A percentile compares a stretch with the other conserved stretches of the same genome.
phyloP scores from a whole-genome alignment of 2,888 invertebrate species.

The Yponomeuta plumbellus region DNA sequence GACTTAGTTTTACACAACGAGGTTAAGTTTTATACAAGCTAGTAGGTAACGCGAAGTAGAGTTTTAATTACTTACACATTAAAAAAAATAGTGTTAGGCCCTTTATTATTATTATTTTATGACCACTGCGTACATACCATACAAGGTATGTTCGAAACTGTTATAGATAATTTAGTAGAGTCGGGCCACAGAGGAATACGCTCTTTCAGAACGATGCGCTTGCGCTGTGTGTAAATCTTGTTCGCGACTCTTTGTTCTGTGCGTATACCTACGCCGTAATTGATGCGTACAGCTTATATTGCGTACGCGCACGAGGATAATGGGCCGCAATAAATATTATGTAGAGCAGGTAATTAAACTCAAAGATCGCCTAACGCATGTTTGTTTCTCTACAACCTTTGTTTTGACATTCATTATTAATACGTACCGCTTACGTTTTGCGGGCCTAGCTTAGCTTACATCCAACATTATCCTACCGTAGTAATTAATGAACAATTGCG shows the following conservation, averaged over 20 bases:
- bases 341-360: slow-evolving; percentile 3
- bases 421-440: background rate
- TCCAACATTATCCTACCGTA: background rate
- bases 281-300: slow-evolving; percentile 12
- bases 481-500: background rate
- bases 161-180: background rate
- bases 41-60: too few species aligned
- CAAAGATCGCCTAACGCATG: background rate
- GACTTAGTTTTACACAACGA: too few species aligned
- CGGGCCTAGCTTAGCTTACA: background rate
- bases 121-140: too few species aligned
- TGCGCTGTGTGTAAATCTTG: slow-evolving; percentile 3
- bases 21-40: too few species aligned
- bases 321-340: slow-evolving; percentile 9
- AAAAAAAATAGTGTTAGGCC: too few species aligned
- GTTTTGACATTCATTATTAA: background rate
- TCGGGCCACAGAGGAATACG: background rate
- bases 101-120: too few species aligned
- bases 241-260: slow-evolving; percentile 9
- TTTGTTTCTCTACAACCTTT: slow-evolving; percentile 1
- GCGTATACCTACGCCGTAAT: slow-evolving; percentile 9
- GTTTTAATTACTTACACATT: too few species aligned
- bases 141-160: too few species aligned
- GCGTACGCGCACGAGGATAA: slow-evolving; percentile 4
- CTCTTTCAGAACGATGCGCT: background rate